Base-by-base conservation (phyloP, 1,140 invertebrate species). In the Aphelinus atriplicis region DNA sequence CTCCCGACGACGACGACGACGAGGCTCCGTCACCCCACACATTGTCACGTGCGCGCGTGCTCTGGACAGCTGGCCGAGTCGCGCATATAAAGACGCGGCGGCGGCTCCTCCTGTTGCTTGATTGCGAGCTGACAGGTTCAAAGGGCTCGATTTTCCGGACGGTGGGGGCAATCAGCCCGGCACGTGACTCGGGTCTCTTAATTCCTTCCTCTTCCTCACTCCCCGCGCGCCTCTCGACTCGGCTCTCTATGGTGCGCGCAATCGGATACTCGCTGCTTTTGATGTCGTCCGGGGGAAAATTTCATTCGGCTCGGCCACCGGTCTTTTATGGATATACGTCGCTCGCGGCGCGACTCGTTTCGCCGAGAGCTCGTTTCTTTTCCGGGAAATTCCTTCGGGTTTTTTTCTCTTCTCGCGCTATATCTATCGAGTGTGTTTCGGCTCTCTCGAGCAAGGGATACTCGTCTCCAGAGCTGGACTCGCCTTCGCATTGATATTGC, bases 91-190 rank as follows among this genome's bases (percentile, higher is more conserved):
- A 26, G 26, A 26, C 26, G 26, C 26, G 26, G 26, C 26, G 26
- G 26, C 26, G 26, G 26, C 26, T 26, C 26, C 26, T 26, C 26
- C 47, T 73, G 56, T 66, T 67, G 71, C 55, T 53, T 42, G 48
- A 7, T 26, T 61, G 62, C 63, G 6, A 61, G 47, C 3, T 58
- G 65, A 57, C 68, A 72, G 58, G 62, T 72, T 67, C 64, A 71
- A 57, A 64, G 65, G 61, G 56, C 62, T 72, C 62, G 45, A 65
- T 64, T 71, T 71, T 46, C 48, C 50, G 45, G n/a, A 3, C 42
- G 48, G n/a, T 47, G 47, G n/a, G 42, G 68, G 48, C 7, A 53
- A 56, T 56, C 45, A 50, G 9, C 45, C 42, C 42, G 69, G 9
- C 42, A 47, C 58, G 58, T 58, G 58, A n/a, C 58, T 61, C 50